phyloP scores from a whole-genome alignment of 2,888 invertebrate genomes.

The Tenthredo mesomela region DNA sequence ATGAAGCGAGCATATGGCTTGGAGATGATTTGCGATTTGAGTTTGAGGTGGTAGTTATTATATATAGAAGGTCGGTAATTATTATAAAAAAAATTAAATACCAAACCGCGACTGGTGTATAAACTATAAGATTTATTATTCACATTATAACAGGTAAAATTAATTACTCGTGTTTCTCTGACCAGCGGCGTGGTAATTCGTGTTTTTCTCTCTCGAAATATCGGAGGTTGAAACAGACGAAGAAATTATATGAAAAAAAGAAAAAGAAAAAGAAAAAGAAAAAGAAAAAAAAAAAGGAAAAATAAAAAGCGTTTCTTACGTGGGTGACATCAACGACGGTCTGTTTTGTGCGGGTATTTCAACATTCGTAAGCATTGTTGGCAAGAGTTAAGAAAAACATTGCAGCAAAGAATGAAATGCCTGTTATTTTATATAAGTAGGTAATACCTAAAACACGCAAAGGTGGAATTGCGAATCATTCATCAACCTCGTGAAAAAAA shows the following conservation, averaged over 20 bases:
- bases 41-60: neutral
- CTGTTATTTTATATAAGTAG: slow-evolving; percentile 43
- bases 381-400: slow-evolving; percentile 43
- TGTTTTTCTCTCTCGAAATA: neutral
- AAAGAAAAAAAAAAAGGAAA: neutral
- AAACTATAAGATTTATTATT: neutral
- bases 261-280: neutral
- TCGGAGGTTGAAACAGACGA: slow-evolving; percentile 3
- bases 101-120: neutral
- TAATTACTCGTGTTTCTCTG: slow-evolving; percentile 8
- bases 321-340: slow-evolving; percentile 39
- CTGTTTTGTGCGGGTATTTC: slow-evolving; percentile 14
- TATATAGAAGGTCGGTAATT: neutral
- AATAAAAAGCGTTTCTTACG: slow-evolving; percentile 25
- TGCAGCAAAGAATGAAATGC: slow-evolving; percentile 45
- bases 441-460: neutral
- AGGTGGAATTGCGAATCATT: slow-evolving; percentile 5
- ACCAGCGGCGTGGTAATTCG: neutral
- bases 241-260: neutral
- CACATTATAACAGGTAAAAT: neutral
- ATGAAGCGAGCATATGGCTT: neutral
- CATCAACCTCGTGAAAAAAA: slow-evolving; percentile 3
- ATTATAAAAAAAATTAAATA: neutral
- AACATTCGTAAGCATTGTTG: slow-evolving; percentile 35
- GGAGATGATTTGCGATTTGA: neutral